These are phyloP conservation scores for Acrossocheilus wenchowensis DNA, from an alignment of 2,797 vertebrate species.

Conservation along the genomic window DNA sequence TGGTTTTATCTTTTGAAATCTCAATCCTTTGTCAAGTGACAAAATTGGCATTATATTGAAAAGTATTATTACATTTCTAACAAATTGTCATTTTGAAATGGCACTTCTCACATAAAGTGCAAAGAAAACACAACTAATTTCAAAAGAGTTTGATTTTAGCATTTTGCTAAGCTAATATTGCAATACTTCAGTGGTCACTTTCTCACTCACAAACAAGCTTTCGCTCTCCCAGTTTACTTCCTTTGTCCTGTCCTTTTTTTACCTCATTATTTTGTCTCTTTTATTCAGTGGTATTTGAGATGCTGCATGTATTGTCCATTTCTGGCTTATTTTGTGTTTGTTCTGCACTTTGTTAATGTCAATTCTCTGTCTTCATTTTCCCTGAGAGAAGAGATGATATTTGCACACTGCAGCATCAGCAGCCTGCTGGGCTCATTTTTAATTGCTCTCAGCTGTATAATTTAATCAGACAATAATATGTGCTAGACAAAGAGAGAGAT, in stretches of 20 bases:
- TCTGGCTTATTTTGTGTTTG: constrained; percentile 44
- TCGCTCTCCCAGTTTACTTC: background rate
- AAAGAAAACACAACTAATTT: background rate
- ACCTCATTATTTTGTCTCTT: constrained; percentile 40
- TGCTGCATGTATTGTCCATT: constrained; percentile 31
- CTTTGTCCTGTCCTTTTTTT: constrained; percentile 8
- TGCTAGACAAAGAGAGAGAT: constrained; percentile 36
- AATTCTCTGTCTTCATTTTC: constrained; percentile 57
- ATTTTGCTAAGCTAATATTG: background rate
- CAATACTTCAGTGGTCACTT: background rate
- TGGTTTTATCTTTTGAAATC: background rate
- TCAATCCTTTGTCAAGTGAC: background rate
- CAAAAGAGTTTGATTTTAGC: background rate
- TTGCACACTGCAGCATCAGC: constrained; percentile 56
- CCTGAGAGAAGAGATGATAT: constrained; percentile 58
- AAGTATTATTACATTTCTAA: background rate
- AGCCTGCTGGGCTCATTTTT: constrained; percentile 52
- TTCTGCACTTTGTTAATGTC: constrained; percentile 55
- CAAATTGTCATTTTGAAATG: background rate
- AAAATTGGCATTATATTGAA: background rate
- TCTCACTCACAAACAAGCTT: background rate
- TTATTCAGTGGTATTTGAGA: constrained; percentile 42
- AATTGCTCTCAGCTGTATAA: constrained; percentile 54
- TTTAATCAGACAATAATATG: constrained; percentile 53
- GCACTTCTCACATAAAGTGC: background rate